Evolutionary conservation across 2,113 vertebrate species (phyloP), one percentile per base, ranked within the genome.

Genomic region (Bettongia penicillata): DNA sequence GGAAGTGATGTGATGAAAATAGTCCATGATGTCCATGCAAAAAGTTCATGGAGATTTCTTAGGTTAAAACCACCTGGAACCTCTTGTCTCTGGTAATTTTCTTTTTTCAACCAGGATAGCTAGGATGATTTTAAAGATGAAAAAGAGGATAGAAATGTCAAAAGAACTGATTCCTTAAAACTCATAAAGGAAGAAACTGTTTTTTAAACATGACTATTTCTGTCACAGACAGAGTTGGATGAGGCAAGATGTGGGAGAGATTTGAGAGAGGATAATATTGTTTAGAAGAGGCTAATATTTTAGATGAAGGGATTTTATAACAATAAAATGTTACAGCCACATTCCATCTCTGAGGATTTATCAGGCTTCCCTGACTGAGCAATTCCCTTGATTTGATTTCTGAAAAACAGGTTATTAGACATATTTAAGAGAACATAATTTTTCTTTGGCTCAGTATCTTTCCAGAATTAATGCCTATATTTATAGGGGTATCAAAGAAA

Each of bases 51-150:
- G 53, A 55, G 43, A 92, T 9, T 51, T 90, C 90, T 94, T 93
- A 90, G 90, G 94, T 25, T 24, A 91, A 91, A 94, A 91, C 31
- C 90, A 90, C 68, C 0, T 68, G 53, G 51, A 91, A 92, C 91
- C 90, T 91, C 61, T 11, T 48, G 77, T 89, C 49, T 31, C 37
- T 90, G 25, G 51, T 26, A 57, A 50, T 89, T 96, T 91, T 37
- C n/a, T 0, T 94, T 95, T 92, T 51, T 57, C 49, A 57, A 89
- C 92, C 52, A 91, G 51, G 92, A 53, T 28, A 26, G 7, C 24
- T 3, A 89, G 51, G 50, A 53, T 90, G 43, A 94, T 94, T 96
- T 94, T 55, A 93, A 92, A 53, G 94, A 49, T 50, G 43, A 94
- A n/a, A 47, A 43, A 23, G 89, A 43, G 43, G 28, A 43, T 23